Base-by-base conservation (phyloP, 2,797 vertebrate genomes). In the Falco novaeseelandiae region DNA sequence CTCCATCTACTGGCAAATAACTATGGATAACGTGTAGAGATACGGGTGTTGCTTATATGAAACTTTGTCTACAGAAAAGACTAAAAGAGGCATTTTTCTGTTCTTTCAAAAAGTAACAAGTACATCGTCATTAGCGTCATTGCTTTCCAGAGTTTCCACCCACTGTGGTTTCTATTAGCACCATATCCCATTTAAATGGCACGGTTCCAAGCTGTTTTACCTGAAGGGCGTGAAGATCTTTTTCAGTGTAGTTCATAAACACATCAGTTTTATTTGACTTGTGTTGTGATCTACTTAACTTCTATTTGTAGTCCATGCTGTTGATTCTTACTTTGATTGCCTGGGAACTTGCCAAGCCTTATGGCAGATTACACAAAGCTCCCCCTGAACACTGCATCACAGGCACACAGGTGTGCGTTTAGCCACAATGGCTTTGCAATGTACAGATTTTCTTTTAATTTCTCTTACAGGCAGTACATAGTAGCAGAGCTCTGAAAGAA, bases 1-100 rank as follows among this genome's bases (percentile, higher is more conserved):
- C 97, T 97, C 97, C 96, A 97, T 91, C 97, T 97, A 94, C 97
- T 97, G 97, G 96, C 92, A 98, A 96, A 93, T 84, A 74, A 94
- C 86, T 92, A 90, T 17, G 82, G 19, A 30, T 81, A 46, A 52
- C 6, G 22, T 54, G 48, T 76, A 61, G 51, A 89, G 70, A 73
- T 54, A 54, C 0, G 9, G 18, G 42, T 78, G 32, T 42, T 81
- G 26, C 71, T 93, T 81, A 62, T 7, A 62, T 20, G 48, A 87
- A 89, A 55, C 15, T 88, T 79, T 81, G 42, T 67, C 63, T 89
- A 51, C 67, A 71, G 44, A 62, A 78, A 81, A 67, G 7, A 54
- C 5, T 79, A 36, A 18, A 8, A 90, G 29, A 87, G 22, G 5
- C 8, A 22, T 74, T 79, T 69, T 76, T 34, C 34, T 73, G n/a